Evolutionary conservation across 1,140 invertebrate species (phyloP).

Genomic region (Solenopsis invicta): DNA sequence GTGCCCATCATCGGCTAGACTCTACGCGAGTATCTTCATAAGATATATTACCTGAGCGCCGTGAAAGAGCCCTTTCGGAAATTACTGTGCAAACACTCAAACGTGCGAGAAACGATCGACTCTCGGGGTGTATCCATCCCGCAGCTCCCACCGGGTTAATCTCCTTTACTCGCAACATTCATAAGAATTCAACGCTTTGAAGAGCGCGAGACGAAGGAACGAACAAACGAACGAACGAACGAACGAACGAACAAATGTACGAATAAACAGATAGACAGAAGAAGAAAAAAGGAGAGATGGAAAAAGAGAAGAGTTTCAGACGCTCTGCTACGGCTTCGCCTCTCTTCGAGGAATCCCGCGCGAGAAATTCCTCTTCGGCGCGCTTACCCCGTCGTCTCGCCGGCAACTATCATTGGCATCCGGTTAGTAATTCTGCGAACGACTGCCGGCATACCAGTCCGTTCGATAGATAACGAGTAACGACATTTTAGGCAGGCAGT

Average conservation of each 20-base stretch:
- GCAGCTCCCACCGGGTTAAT: constrained; percentile 47
- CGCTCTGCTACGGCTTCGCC: background rate
- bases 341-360: constrained; percentile 52
- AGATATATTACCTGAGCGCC: constrained; percentile 58
- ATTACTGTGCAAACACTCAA: constrained; percentile 67
- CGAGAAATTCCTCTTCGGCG: constrained; percentile 50
- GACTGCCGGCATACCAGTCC: constrained; percentile 47
- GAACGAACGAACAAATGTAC: constrained; percentile 14
- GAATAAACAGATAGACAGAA: background rate
- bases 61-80: constrained; percentile 57
- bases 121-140: constrained; percentile 28
- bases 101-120: constrained; percentile 30
- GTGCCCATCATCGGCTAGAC: constrained; percentile 40
- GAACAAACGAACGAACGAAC: constrained; percentile 29
- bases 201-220: constrained; percentile 29
- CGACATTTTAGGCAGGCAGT: constrained; percentile 61
- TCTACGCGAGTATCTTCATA: constrained; percentile 59
- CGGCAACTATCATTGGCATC: constrained; percentile 65
- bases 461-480: constrained; percentile 60
- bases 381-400: constrained; percentile 20
- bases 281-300: constrained; percentile 1
- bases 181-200: constrained; percentile 26
- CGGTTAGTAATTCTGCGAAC: constrained; percentile 57
- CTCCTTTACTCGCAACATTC: constrained; percentile 38
- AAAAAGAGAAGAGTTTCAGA: background rate